Evolutionary conservation across 2,888 invertebrate species (phyloP), one percentile per base, ranked within the genome.

Genomic region (Drosophila glabriapex): DNA sequence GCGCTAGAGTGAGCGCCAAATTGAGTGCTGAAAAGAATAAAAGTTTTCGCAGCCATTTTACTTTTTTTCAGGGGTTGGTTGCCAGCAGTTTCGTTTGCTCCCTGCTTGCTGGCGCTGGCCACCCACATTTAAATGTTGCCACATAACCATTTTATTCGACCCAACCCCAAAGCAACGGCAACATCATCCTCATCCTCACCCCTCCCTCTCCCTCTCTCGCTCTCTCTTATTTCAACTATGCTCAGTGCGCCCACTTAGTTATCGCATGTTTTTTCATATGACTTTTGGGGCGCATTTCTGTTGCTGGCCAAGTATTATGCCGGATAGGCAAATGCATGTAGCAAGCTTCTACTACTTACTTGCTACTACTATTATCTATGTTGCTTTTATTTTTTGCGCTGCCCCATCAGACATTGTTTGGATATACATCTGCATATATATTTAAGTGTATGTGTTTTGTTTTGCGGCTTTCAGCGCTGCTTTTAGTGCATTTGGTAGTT

Each of bases 11-110:
- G 73, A 63, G 69, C 73, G 68, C 72, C 76, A 90, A 87, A 89
- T 87, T 83, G 89, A 90, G 91, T 91, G 89, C 82, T 78, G 87
- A 91, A 89, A 83, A 88, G 86, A 85, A 88, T 84, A 88, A 82
- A 91, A 89, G 83, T 85, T 88, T 89, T 91, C 78, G 91, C 91
- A 91, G 91, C 91, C 91, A 91, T 91, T 92, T 91, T 91, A 86
- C 86, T 82, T 77, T 86, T 46, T 91, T 73, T 69, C 68, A 74
- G 74, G 85, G 85, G 91, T 90, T 80, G 73, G 64, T 73, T 68
- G 73, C 60, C 69, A 60, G 53, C 73, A 55, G 46, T 37, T 28
- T 28, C 39, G 37, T 39, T 33, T 56, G 55, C 58, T 56, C 37
- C 58, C 35, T 63, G 58, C 14, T 50, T 50, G 31, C 62, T 25